These are phyloP conservation scores for Galerucella calmariensis DNA, from an alignment of 2,888 invertebrate genomes.

Conservation along the genomic window DNA sequence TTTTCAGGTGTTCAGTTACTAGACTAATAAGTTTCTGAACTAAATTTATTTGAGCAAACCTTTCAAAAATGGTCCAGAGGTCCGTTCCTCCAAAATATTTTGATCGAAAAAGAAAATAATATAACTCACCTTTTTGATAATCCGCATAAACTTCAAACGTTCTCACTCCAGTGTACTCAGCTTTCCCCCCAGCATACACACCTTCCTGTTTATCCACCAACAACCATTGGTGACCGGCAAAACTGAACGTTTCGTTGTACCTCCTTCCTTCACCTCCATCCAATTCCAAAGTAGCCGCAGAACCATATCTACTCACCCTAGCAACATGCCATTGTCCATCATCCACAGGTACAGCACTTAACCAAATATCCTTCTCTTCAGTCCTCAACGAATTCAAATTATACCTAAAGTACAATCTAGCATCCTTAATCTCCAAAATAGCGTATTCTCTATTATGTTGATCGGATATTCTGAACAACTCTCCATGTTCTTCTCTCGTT, in stretches of 20 bases:
- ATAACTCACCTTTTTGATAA: constrained; percentile 83
- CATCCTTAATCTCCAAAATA: constrained; percentile 90
- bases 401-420: constrained; percentile 89
- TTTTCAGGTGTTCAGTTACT: too few relatives aligned
- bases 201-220: constrained; percentile 94
- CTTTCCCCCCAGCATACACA: constrained; percentile 95
- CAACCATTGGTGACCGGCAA: constrained; percentile 91
- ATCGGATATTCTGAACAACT: constrained; percentile 92
- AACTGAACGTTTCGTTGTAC: constrained; percentile 92
- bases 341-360: constrained; percentile 89
- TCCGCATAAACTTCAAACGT: constrained; percentile 95
- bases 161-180: constrained; percentile 92
- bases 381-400: constrained; percentile 92
- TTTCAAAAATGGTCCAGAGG: too few relatives aligned
- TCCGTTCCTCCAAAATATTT: too few relatives aligned
- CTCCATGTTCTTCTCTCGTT: constrained; percentile 92
- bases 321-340: constrained; percentile 98
- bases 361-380: constrained; percentile 90
- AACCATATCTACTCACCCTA: constrained; percentile 89
- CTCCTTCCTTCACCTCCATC: constrained; percentile 95
- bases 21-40: too few relatives aligned
- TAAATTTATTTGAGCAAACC: too few relatives aligned
- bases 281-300: constrained; percentile 89
- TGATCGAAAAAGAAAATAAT: neutral
- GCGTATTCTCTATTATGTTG: constrained; percentile 95